A percentile compares a stretch with the other conserved stretches of the same genome.
These are phyloP conservation scores for Clepsis dumicolana DNA, from an alignment of 2,888 invertebrate species.

Conservation along the genomic window DNA sequence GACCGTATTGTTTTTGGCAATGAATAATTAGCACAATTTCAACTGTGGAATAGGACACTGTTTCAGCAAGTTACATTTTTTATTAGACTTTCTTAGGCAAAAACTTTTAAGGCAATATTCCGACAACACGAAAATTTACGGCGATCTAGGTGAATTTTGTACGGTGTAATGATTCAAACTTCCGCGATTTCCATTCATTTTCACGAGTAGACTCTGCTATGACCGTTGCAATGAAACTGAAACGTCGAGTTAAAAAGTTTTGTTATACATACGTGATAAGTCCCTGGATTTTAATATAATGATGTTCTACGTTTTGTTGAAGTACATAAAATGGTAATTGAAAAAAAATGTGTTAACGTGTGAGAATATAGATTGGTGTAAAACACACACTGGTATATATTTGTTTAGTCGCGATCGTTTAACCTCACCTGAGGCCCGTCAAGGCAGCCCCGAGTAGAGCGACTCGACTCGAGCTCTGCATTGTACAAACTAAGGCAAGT, in stretches of 20 bases:
- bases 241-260: too few relatives aligned
- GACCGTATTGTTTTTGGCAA: conserved; percentile 26
- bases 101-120: background rate
- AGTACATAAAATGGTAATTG: background rate
- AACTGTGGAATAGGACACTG: conserved; percentile 5
- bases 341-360: background rate
- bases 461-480: conserved; percentile 80
- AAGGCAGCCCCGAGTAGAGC: conserved; percentile 68
- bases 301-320: too few relatives aligned
- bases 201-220: too few relatives aligned
- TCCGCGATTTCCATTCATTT: too few relatives aligned
- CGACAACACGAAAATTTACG: background rate
- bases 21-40: conserved; percentile 22
- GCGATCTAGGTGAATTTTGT: too few relatives aligned
- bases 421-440: conserved; percentile 71
- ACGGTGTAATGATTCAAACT: too few relatives aligned
- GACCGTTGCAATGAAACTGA: too few relatives aligned
- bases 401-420: conserved; percentile 1
- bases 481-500: conserved; percentile 74
- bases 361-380: background rate
- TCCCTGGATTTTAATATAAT: too few relatives aligned
- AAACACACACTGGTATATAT: background rate
- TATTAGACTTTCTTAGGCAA: background rate
- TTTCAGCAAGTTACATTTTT: background rate
- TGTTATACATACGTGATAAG: too few relatives aligned